These are phyloP conservation scores for Lepidocolaptes lacrymiger DNA, from an alignment of 2,797 vertebrate species.

Conservation along the genomic window DNA sequence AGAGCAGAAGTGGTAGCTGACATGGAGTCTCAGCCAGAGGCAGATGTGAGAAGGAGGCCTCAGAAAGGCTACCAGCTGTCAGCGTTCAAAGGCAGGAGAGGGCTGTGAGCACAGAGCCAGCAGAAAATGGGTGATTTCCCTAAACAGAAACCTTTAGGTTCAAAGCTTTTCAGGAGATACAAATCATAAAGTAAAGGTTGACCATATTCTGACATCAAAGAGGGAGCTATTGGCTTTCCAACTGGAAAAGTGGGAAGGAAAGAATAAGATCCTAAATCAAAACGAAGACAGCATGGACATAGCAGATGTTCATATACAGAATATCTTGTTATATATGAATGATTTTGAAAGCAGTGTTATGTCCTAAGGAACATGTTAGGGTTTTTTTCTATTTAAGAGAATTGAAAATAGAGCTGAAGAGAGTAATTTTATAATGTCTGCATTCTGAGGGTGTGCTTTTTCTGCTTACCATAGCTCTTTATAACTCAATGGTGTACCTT, in stretches of 20 bases:
- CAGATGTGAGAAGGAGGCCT: not conserved
- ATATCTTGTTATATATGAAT: no score
- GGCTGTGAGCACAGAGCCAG: not conserved
- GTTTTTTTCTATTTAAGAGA: not conserved
- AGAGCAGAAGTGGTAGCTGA: not conserved
- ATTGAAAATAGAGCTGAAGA: not conserved
- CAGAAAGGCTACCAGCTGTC: not conserved
- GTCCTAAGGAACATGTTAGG: not conserved
- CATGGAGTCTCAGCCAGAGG: not conserved
- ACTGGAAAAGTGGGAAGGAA: not conserved
- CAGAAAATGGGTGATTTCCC: not conserved
- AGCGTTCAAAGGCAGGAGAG: fast-evolving
- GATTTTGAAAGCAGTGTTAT: not conserved
- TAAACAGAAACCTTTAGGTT: not conserved
- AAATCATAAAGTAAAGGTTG: not conserved
- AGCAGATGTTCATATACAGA: not conserved
- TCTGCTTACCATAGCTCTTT: not conserved
- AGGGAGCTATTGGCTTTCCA: not conserved
- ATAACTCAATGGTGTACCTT: not conserved
- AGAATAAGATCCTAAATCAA: not conserved
- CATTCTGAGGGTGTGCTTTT: not conserved
- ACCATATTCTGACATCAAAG: not conserved
- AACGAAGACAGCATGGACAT: not conserved
- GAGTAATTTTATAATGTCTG: not conserved
- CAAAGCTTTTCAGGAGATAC: not conserved